Evolutionary conservation across 2,888 invertebrate species (phyloP), one percentile per base, ranked within the genome.

Genomic region (Cyclophora albipunctata): DNA sequence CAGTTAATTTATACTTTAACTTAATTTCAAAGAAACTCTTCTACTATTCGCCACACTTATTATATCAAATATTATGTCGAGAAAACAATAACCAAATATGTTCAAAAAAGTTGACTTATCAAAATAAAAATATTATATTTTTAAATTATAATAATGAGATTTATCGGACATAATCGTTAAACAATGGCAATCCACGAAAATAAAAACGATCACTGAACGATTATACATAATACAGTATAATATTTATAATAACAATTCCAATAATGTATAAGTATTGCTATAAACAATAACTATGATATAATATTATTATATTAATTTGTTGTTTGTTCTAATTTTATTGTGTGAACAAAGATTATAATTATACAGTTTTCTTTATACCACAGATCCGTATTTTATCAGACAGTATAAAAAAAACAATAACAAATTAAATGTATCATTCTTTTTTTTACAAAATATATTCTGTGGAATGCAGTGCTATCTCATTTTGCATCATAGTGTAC

Each of bases 381-480:
- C 20, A 20, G 20, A 20, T 20, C 20, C 20, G 20, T 20, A 20
- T 20, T 20, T 20, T 20, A 20, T 20, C 20, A 20, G 20, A 20
- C 20, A 20, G 20, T 20, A 20, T 20, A 20, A 20, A 20, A 20
- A 20, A 20, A 20, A 20, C 20, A 20, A 20, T 20, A 20, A 20
- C 20, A 20, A 20, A 20, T 20, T 20, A 20, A 20, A 43, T 5
- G 47, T 54, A 61, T 61, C 40, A 44, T 48, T 37, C 37, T 5
- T 5, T 5, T 55, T 64, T 66, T 66, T 69, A 59, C 66, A 71
- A 75, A 72, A 75, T 74, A 74, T 78, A 71, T 71, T 71, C 67
- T 71, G 77, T 78, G 84, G 83, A 83, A 83, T 84, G 82, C 75
- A 73, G 77, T 73, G 70, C 70, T 64, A 60, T 43, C 43, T 65